A percentile compares a stretch with the other conserved stretches of the same genome.
These are phyloP conservation scores for Stomatorhinus walkeri DNA, from an alignment of 2,797 vertebrate species.

Conservation along the genomic window DNA sequence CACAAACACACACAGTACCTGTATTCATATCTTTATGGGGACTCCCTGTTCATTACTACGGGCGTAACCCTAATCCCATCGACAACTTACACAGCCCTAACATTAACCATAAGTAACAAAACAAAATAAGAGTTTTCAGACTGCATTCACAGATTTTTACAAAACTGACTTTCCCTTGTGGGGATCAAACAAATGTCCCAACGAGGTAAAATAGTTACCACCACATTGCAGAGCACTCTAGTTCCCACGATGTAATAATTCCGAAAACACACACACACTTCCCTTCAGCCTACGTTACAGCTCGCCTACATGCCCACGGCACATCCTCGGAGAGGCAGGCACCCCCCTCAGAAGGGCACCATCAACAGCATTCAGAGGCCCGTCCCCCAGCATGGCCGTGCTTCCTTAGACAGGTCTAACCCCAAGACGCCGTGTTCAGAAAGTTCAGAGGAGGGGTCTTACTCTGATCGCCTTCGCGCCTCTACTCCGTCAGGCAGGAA, in stretches of 20 bases:
- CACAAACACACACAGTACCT: background rate
- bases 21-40: background rate
- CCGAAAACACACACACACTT: background rate
- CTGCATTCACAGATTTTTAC: background rate
- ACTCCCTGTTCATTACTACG: background rate
- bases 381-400: background rate
- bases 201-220: background rate
- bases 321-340: background rate
- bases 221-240: background rate
- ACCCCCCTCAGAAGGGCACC: background rate
- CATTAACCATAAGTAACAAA: background rate
- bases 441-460: slow-evolving; percentile 49
- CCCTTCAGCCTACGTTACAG: background rate
- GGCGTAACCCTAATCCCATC: background rate
- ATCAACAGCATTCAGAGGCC: background rate
- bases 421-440: background rate
- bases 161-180: background rate
- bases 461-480: slow-evolving; percentile 92
- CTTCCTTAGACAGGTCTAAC: background rate
- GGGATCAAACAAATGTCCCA: background rate
- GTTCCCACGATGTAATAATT: background rate
- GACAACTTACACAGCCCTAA: background rate
- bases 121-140: background rate
- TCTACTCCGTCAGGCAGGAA: slow-evolving; percentile 99
- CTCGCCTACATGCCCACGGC: background rate